Percentiles rank a stretch among this genome's conserved stretches.
phyloP scores from a whole-genome alignment of 2,888 invertebrate genomes.

The Epistrophella euchroma region DNA sequence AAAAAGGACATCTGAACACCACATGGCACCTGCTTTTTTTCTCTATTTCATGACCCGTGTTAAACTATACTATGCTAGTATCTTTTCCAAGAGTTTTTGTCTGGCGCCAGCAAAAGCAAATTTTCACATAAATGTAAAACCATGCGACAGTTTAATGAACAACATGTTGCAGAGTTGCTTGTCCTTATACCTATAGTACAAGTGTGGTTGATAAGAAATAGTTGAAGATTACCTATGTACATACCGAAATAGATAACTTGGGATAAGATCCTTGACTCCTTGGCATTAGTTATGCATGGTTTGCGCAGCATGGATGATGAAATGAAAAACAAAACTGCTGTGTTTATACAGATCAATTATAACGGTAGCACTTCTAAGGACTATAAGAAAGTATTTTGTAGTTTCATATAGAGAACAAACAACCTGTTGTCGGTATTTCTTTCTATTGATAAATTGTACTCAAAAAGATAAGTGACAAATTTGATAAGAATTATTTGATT shows the following conservation, averaged over 20 bases:
- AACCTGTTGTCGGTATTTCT: conserved; percentile 48
- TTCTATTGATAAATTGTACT: conserved; percentile 47
- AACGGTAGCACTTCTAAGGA: conserved; percentile 72
- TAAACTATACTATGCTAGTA: background rate
- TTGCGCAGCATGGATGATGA: conserved; percentile 34
- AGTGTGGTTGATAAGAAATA: conserved; percentile 77
- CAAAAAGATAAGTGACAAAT: conserved; percentile 44
- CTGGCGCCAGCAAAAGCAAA: conserved; percentile 69
- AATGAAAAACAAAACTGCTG: conserved; percentile 20
- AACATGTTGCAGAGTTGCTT: conserved; percentile 51
- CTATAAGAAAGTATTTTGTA: conserved; percentile 21
- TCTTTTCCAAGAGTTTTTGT: conserved; percentile 18
- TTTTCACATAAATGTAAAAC: conserved; percentile 46
- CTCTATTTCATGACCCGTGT: conserved; percentile 59
- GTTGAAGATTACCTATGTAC: conserved; percentile 44
- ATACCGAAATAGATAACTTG: conserved; percentile 57
- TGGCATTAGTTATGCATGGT: conserved; percentile 41
- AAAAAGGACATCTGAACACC: conserved; percentile 63
- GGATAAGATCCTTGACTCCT: conserved; percentile 38
- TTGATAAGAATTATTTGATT: conserved; percentile 55
- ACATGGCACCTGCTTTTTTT: conserved; percentile 69
- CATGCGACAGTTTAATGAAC: conserved; percentile 66
- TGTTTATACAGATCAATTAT: conserved; percentile 74
- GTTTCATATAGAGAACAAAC: conserved; percentile 53
- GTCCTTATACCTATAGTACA: conserved; percentile 61